These are phyloP conservation scores for Pseudomugil tenellus DNA, from an alignment of 2,797 vertebrate species.

Conservation along the genomic window DNA sequence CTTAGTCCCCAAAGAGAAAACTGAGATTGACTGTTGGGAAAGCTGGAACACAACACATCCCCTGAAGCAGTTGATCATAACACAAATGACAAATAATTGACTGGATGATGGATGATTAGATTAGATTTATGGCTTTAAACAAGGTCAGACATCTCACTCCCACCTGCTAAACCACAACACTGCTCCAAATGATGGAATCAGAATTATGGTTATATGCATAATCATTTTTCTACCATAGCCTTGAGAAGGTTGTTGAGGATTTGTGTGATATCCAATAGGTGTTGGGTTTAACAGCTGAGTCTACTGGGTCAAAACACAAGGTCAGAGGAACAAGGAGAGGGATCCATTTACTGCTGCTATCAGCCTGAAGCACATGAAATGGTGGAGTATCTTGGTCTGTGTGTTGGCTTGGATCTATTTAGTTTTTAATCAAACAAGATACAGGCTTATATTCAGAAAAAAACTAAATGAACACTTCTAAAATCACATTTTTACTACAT, in stretches of 20 bases:
- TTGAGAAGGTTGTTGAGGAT: slow-evolving; percentile 81
- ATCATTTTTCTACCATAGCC: slow-evolving; percentile 75
- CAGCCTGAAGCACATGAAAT: slow-evolving; percentile 29
- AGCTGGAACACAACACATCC: slow-evolving; percentile 72
- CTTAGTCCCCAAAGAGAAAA: slow-evolving; percentile 68
- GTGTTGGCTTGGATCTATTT: slow-evolving; percentile 1
- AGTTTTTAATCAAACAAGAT: no score
- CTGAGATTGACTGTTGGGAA: slow-evolving; percentile 70
- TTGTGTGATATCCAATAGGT: slow-evolving; percentile 77
- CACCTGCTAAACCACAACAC: slow-evolving; percentile 79
- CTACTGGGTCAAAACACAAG: slow-evolving; percentile 77
- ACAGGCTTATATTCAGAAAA: background rate
- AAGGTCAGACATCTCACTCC: slow-evolving; percentile 82
- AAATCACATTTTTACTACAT: background rate
- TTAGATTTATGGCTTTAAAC: slow-evolving; percentile 82
- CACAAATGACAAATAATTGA: slow-evolving; percentile 84
- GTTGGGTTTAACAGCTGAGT: slow-evolving; percentile 77
- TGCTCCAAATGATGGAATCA: slow-evolving; percentile 68
- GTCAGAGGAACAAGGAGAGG: slow-evolving; percentile 67
- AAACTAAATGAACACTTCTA: background rate
- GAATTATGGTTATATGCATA: slow-evolving; percentile 79
- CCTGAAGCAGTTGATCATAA: slow-evolving; percentile 79
- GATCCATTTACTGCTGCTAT: slow-evolving; percentile 56
- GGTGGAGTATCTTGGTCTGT: slow-evolving; percentile 22
- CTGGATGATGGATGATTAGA: slow-evolving; percentile 81